Conservation (phyloP, 2,797 vertebrate species). For the Peromyscus eremicus region DNA sequence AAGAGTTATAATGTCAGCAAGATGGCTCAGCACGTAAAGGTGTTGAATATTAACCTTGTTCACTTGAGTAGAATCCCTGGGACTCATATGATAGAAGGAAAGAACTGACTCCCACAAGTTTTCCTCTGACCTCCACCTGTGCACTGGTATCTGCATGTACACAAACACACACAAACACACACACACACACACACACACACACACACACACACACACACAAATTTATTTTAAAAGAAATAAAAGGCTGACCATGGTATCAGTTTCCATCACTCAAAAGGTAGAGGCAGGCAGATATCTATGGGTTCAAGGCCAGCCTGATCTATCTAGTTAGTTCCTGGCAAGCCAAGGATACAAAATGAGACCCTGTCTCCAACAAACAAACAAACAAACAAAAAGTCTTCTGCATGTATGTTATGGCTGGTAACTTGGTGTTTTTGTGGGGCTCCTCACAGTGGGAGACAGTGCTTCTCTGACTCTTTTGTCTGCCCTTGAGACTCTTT, state of each 20-base stretch:
- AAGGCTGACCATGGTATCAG: neutral
- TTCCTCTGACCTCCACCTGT: neutral
- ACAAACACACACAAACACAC: neutral
- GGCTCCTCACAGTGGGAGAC: neutral
- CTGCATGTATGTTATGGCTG: neutral
- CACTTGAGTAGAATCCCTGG: neutral
- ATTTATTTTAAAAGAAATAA: neutral
- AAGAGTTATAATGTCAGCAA: neutral
- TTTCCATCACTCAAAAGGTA: neutral
- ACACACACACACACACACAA: neutral
- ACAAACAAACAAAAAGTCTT: neutral
- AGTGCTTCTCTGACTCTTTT: neutral
- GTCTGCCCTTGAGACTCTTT: neutral
- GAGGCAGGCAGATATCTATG: neutral
- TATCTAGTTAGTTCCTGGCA: neutral
- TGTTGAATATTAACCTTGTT: neutral
- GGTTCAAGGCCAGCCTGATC: neutral
- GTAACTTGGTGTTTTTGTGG: neutral
- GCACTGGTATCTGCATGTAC: neutral
- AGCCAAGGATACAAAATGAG: neutral
- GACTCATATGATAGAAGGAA: neutral
- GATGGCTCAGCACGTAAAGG: neutral
- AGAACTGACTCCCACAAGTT: too few relatives aligned
- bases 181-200: neutral
- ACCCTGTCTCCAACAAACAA: neutral